Conservation (phyloP, 2,797 vertebrate species). For the Alfaro cultratus region DNA sequence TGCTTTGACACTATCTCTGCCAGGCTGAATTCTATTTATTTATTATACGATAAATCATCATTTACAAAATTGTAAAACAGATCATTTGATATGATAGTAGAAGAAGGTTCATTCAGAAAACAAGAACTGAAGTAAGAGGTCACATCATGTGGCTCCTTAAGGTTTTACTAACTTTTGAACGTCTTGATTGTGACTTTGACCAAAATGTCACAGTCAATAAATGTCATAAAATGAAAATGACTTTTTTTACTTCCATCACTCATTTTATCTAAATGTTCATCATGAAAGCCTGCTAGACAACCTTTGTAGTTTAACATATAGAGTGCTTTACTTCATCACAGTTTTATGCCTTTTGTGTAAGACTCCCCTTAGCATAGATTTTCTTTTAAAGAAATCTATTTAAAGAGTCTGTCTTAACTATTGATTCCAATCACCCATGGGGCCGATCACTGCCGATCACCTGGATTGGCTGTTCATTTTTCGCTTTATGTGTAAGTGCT, state of each 20-base stretch:
- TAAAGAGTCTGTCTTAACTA: not conserved
- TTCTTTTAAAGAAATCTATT: not conserved
- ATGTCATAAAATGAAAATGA: not conserved
- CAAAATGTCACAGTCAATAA: not conserved
- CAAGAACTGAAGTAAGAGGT: not conserved
- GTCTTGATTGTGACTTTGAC: not conserved
- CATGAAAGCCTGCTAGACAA: not conserved
- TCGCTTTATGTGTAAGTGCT: no score
- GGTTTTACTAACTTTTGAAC: not conserved
- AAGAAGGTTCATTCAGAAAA: not conserved
- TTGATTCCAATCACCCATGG: no score
- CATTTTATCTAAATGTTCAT: not conserved
- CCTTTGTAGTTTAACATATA: not conserved
- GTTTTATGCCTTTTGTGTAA: not conserved
- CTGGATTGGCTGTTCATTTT: no score
- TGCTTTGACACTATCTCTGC: not conserved
- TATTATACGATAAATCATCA: no score
- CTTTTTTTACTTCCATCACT: not conserved
- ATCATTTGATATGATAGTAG: not conserved
- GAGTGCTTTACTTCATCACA: not conserved
- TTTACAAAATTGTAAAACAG: not conserved
- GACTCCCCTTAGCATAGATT: not conserved
- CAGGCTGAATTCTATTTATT: not conserved
- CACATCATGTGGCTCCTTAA: not conserved
- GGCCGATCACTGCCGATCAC: no score